Conservation (phyloP, 2,888 invertebrate species). For the Campoplex capitator region DNA sequence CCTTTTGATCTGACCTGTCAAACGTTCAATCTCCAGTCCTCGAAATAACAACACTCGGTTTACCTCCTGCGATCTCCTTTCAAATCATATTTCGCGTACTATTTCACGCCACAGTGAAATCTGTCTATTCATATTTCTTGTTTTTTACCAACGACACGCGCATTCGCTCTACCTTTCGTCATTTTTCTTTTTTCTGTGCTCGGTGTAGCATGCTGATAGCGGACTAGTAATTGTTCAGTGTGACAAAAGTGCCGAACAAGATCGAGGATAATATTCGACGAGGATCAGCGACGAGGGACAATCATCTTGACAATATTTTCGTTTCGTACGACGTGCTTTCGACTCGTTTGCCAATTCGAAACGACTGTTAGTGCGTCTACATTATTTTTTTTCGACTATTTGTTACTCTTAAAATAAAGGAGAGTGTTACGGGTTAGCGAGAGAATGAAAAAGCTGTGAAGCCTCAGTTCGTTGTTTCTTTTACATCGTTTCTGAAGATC, state of each 20-base stretch:
- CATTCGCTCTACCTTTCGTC: neutral
- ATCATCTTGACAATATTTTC: neutral
- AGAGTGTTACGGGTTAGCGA: neutral
- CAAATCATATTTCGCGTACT: neutral
- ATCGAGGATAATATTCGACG: neutral
- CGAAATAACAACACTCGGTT: constrained; percentile 4
- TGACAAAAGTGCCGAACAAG: neutral
- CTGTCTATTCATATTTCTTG: neutral
- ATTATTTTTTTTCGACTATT: neutral
- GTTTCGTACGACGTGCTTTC: neutral
- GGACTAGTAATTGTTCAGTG: constrained; percentile 7
- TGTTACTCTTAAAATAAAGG: neutral
- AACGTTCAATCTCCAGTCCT: neutral
- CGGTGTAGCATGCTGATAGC: neutral
- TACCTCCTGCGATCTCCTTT: constrained; percentile 13
- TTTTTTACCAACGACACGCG: neutral
- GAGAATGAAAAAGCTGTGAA: neutral
- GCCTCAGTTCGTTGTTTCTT: neutral
- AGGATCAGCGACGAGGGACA: neutral
- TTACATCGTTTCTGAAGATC: neutral
- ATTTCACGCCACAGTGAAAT: neutral
- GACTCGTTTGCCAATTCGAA: neutral
- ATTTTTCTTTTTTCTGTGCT: neutral
- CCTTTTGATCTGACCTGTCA: constrained; percentile 34
- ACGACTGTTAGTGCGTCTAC: neutral